Percentiles rank a stretch among this genome's conserved stretches.
Evolutionary conservation across 2,888 invertebrate genomes (phyloP).

Genomic region (Drosophila diplacantha): DNA sequence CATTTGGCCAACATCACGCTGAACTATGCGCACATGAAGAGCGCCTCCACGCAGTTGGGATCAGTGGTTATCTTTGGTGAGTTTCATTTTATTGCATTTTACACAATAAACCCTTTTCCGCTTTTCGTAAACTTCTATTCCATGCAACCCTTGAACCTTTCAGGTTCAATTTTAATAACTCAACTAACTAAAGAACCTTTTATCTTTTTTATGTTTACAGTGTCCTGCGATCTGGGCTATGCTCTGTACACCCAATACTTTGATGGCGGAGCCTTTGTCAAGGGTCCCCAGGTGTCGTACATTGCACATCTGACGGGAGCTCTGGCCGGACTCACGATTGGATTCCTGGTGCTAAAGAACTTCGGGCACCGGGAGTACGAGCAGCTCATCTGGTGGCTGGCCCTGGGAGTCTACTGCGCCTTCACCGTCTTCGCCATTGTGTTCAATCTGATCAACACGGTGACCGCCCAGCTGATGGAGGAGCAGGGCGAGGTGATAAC

Average conservation of each 20-base stretch:
- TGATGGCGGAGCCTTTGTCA: slow-evolving; percentile 60
- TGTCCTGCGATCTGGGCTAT: slow-evolving; percentile 95
- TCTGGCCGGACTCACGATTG: slow-evolving; percentile 94
- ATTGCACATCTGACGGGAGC: slow-evolving; percentile 97
- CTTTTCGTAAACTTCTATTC: too few relatives aligned
- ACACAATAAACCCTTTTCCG: not conserved
- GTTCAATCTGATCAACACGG: slow-evolving; percentile 87
- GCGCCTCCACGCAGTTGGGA: slow-evolving; percentile 92
- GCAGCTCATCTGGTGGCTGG: slow-evolving; percentile 96
- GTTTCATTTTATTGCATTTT: slow-evolving; percentile 33
- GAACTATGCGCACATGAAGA: slow-evolving; percentile 97
- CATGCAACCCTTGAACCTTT: slow-evolving; percentile 3
- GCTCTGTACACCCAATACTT: slow-evolving; percentile 94
- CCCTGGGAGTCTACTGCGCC: slow-evolving; percentile 93
- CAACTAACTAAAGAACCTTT: slow-evolving; percentile 12
- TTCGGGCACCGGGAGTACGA: slow-evolving; percentile 96
- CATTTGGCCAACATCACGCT: slow-evolving; percentile 96
- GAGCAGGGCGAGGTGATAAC: slow-evolving; percentile 77
- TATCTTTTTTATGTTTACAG: slow-evolving; percentile 76
- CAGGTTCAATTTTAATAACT: not conserved
- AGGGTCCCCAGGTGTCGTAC: slow-evolving; percentile 90
- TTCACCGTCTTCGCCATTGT: slow-evolving; percentile 95
- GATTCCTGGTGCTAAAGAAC: slow-evolving; percentile 94
- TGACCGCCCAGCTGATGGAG: slow-evolving; percentile 77
- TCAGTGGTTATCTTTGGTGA: slow-evolving; percentile 95